Conservation (phyloP, 2,797 vertebrate genomes). For the Pachyuromys duprasi region DNA sequence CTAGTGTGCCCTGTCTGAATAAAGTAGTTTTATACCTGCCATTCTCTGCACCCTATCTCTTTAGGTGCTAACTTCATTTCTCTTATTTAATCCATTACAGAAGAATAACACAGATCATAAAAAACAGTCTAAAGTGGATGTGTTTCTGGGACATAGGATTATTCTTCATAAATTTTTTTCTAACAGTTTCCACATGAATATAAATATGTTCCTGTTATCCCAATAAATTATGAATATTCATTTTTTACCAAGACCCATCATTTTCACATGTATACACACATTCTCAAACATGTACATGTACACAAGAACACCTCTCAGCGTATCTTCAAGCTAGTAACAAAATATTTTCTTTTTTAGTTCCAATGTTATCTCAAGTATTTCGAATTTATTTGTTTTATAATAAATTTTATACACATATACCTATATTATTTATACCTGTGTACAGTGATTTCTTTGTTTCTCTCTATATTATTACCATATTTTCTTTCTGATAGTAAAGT, state of each 20-base stretch:
- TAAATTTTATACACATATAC: background rate
- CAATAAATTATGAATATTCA: background rate
- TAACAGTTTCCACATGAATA: background rate
- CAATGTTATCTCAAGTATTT: background rate
- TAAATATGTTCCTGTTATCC: background rate
- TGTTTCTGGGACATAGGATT: background rate
- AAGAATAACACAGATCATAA: background rate
- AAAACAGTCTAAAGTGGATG: background rate
- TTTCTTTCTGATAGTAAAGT: background rate
- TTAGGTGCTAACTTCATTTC: background rate
- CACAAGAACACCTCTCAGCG: background rate
- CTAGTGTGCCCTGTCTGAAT: background rate
- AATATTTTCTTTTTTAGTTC: background rate
- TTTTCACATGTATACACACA: background rate
- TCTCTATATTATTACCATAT: background rate
- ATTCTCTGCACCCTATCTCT: background rate
- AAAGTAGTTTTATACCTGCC: background rate
- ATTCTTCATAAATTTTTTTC: background rate
- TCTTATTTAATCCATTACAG: background rate
- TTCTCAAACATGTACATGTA: background rate
- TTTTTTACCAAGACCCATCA: background rate
- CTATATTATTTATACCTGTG: background rate
- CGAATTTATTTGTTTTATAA: background rate
- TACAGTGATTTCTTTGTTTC: background rate
- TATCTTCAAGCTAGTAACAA: background rate